Evolutionary conservation across 2,113 vertebrate genomes (phyloP).

Genomic region (Loxodonta africana): DNA sequence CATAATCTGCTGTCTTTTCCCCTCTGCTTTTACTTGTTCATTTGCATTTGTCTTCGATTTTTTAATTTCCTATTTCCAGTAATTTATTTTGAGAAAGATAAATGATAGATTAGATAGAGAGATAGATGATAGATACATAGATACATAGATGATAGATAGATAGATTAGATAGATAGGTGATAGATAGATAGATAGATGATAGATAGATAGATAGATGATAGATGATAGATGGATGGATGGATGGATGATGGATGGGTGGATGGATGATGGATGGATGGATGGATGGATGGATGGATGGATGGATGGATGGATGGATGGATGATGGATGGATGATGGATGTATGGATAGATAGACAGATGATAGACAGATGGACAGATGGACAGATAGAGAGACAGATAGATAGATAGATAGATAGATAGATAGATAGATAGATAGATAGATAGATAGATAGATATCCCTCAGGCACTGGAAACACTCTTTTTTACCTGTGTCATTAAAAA

Average conservation of each 20-base stretch:
- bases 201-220: no score
- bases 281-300: no score
- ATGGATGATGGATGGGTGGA: no score
- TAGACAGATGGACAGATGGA: background rate
- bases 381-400: background rate
- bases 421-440: background rate
- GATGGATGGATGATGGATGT: no score
- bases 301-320: no score
- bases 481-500: conserved; percentile 28
- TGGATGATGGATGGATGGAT: no score
- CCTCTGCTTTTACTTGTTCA: background rate
- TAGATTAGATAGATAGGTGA: no score
- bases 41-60: background rate
- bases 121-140: no score
- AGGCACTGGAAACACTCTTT: background rate
- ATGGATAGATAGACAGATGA: background rate
- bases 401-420: background rate
- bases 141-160: no score
- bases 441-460: background rate
- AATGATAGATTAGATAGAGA: background rate
- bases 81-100: background rate
- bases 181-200: no score
- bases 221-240: no score
- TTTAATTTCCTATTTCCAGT: background rate
- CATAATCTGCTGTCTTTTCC: background rate